Percentiles rank a stretch among this genome's conserved stretches.
phyloP scores from a whole-genome alignment of 2,113 vertebrate species.

The Emberiza fucata region DNA sequence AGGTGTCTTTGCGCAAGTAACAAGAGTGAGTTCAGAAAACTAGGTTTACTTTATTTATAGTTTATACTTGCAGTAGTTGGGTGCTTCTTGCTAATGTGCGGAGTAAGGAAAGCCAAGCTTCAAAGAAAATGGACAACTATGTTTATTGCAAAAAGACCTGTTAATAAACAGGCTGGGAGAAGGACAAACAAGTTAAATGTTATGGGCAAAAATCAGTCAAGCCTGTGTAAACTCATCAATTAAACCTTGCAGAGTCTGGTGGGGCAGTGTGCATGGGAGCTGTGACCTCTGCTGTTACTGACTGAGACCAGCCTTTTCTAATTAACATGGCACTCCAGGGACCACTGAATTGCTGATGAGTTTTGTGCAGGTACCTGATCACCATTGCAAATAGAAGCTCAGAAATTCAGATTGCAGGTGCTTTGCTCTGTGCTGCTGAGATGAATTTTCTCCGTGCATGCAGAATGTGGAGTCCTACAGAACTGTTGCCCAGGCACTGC shows the following conservation, averaged over 20 bases:
- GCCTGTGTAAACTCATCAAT: conserved; percentile 14
- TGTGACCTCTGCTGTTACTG: not conserved
- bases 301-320: not conserved
- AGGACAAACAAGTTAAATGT: not conserved
- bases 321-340: not conserved
- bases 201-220: not conserved
- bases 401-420: not conserved
- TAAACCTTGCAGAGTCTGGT: not conserved
- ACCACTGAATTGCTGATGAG: not conserved
- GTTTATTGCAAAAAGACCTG: not conserved
- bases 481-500: not conserved
- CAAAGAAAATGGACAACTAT: not conserved
- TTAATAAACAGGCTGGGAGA: not conserved
- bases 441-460: not conserved
- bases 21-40: not conserved
- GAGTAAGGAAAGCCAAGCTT: not conserved
- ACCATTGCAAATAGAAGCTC: not conserved
- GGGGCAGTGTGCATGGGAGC: not conserved
- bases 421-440: not conserved
- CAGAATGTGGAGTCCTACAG: not conserved
- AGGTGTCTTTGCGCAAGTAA: not conserved
- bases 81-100: not conserved
- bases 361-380: conserved; percentile 19
- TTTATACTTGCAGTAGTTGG: not conserved
- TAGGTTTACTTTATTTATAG: not conserved